Conservation (phyloP, 2,888 invertebrate species). For the Eupithecia tripunctaria region DNA sequence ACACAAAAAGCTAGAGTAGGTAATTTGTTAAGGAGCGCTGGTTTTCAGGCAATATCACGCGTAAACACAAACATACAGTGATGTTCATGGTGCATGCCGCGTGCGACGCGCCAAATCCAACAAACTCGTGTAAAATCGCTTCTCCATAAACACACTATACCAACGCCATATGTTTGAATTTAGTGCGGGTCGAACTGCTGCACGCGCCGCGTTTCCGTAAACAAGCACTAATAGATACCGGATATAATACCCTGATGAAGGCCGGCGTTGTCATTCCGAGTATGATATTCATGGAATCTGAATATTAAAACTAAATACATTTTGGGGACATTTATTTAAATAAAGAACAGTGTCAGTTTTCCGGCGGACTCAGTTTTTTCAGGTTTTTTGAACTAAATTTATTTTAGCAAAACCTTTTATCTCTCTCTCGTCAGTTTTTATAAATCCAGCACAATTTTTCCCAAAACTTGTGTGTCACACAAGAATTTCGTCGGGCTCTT, state of each 20-base stretch:
- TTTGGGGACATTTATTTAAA: background rate
- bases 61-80: too few relatives aligned
- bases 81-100: too few relatives aligned
- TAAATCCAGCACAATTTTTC: slow-evolving; percentile 15
- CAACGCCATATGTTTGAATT: too few relatives aligned
- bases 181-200: too few relatives aligned
- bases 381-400: background rate
- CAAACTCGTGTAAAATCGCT: too few relatives aligned
- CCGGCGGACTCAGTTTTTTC: background rate
- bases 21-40: too few relatives aligned
- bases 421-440: background rate
- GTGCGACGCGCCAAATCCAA: too few relatives aligned
- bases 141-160: too few relatives aligned
- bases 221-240: too few relatives aligned
- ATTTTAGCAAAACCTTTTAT: background rate
- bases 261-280: background rate
- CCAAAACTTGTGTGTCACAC: slow-evolving; percentile 12
- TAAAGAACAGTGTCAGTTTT: background rate
- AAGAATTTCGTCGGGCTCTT: slow-evolving; percentile 25
- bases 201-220: too few relatives aligned
- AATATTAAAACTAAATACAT: background rate
- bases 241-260: background rate
- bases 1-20: too few relatives aligned
- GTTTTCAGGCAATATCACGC: too few relatives aligned
- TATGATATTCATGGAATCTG: background rate